Conservation (phyloP, 2,888 invertebrate genomes). For the Hirtodrosophila duncani region DNA sequence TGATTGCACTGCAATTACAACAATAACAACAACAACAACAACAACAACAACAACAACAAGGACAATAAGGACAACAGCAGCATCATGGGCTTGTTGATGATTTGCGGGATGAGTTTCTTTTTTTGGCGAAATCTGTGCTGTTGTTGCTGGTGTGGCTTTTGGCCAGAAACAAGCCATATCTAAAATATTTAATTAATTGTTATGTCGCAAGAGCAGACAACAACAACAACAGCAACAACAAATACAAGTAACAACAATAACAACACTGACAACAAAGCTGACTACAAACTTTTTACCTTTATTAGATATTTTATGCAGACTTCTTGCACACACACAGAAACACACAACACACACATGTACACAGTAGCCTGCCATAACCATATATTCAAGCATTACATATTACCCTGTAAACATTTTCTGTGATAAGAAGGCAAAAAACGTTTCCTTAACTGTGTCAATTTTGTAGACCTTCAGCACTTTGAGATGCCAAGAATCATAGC, state of each 20-base stretch:
- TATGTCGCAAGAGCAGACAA: constrained; percentile 20
- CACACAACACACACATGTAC: neutral
- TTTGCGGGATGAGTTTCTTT: neutral
- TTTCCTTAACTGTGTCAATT: too few relatives aligned
- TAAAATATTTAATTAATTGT: constrained; percentile 32
- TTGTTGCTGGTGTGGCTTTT: neutral
- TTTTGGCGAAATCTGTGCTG: neutral
- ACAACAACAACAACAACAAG: constrained; percentile 4
- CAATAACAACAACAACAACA: neutral
- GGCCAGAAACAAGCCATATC: neutral
- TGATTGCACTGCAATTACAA: constrained; percentile 27
- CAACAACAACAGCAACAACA: too few relatives aligned
- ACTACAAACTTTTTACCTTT: constrained; percentile 15
- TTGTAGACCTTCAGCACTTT: too few relatives aligned
- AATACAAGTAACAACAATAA: constrained; percentile 4
- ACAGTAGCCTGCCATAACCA: too few relatives aligned
- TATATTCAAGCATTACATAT: too few relatives aligned
- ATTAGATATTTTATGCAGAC: constrained; percentile 7
- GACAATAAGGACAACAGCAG: neutral
- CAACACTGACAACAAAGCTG: constrained; percentile 6
- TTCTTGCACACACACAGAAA: neutral
- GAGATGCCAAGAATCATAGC: neutral
- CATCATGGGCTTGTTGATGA: neutral
- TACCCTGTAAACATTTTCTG: too few relatives aligned
- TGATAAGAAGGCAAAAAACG: too few relatives aligned